phyloP scores from a whole-genome alignment of 2,113 vertebrate species.

The Ivindomyrus marchei region DNA sequence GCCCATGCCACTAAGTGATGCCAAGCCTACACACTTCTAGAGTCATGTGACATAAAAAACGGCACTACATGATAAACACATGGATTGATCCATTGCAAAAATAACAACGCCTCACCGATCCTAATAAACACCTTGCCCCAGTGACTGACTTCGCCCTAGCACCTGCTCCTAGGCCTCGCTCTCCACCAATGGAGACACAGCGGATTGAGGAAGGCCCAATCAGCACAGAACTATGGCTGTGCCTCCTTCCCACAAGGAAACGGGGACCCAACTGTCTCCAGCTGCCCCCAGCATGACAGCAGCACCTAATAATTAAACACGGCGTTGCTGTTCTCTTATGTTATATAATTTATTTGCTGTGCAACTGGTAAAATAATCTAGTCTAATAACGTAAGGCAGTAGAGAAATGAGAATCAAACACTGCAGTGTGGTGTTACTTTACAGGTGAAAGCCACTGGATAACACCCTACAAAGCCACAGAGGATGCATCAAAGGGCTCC shows the following conservation, averaged over 20 bases:
- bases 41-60: background rate
- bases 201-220: background rate
- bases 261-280: background rate
- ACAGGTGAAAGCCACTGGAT: background rate
- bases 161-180: background rate
- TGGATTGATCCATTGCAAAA: background rate
- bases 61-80: background rate
- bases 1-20: background rate
- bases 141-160: background rate
- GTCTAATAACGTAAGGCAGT: background rate
- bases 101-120: background rate
- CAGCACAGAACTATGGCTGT: background rate
- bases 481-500: background rate
- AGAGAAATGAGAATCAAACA: background rate
- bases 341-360: background rate
- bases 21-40: background rate
- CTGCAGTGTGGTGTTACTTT: background rate
- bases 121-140: background rate
- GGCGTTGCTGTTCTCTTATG: background rate
- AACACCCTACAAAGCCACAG: background rate
- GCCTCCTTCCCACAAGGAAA: background rate
- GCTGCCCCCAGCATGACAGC: slow-evolving; percentile 2
- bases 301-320: background rate
- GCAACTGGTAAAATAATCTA: background rate
- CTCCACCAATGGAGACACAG: background rate